Percentiles rank a stretch among this genome's conserved stretches.
These are phyloP conservation scores for Lepidocyrtinus sp. DNA, from an alignment of 2,888 invertebrate species.

Conservation along the genomic window DNA sequence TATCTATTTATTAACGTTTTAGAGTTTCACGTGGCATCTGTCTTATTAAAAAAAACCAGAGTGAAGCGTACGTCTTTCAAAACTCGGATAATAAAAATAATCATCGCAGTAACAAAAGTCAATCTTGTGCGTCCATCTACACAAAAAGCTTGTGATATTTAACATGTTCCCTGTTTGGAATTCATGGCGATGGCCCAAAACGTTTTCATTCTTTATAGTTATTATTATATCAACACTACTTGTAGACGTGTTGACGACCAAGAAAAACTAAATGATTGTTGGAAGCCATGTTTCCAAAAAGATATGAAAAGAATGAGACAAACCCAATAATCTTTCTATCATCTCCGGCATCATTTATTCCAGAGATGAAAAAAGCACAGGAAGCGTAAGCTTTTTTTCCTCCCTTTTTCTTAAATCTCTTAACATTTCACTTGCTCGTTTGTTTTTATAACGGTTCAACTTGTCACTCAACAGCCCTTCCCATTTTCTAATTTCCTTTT, in stretches of 20 bases:
- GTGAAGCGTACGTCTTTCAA: no score
- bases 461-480: slow-evolving; percentile 56
- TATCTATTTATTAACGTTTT: no score
- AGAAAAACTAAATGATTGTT: slow-evolving; percentile 11
- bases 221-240: slow-evolving; percentile 27
- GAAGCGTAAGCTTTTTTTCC: slow-evolving; percentile 13
- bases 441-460: slow-evolving; percentile 59
- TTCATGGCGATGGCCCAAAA: slow-evolving; percentile 15
- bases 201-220: slow-evolving; percentile 21
- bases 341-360: slow-evolving; percentile 27
- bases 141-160: slow-evolving; percentile 33
- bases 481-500: slow-evolving; percentile 56
- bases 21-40: no score
- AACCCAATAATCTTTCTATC: slow-evolving; percentile 56
- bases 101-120: neutral
- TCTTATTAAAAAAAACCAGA: no score
- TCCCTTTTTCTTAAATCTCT: slow-evolving; percentile 41
- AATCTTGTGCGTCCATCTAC: slow-evolving; percentile 3
- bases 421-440: slow-evolving; percentile 57
- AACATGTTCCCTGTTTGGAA: slow-evolving; percentile 26
- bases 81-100: slow-evolving; percentile 14
- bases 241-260: slow-evolving; percentile 28
- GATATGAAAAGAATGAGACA: slow-evolving; percentile 39
- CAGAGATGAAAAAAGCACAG: neutral
- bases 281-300: neutral